phyloP scores from a whole-genome alignment of 2,113 vertebrate species.

The Tupaia chinensis region DNA sequence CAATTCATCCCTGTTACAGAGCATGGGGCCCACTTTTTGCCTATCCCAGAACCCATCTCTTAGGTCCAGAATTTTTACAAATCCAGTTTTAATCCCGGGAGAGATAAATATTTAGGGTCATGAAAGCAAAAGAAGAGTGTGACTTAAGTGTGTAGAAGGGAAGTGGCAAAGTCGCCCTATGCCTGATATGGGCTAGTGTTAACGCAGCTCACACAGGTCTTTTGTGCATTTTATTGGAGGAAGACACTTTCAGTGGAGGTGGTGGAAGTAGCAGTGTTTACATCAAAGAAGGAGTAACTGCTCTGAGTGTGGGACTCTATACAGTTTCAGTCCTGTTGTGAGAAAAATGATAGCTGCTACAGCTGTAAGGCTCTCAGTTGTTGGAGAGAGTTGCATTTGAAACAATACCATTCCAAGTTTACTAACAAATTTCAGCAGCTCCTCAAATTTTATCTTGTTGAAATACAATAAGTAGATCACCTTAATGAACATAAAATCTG shows the following conservation, averaged over 20 bases:
- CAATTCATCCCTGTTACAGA: background rate
- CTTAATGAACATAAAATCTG: background rate
- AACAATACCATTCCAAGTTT: background rate
- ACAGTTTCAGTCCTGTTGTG: background rate
- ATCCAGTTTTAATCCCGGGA: background rate
- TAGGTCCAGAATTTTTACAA: background rate
- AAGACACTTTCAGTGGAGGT: background rate
- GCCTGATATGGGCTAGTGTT: background rate
- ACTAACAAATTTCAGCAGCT: background rate
- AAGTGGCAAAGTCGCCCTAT: background rate
- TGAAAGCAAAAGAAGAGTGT: background rate
- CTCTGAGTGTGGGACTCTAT: background rate
- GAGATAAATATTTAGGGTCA: background rate
- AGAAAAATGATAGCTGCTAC: background rate
- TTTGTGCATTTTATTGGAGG: background rate
- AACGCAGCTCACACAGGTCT: background rate
- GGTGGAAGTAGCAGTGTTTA: background rate
- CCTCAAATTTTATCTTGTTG: background rate
- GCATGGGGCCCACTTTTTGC: background rate
- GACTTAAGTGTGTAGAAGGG: background rate
- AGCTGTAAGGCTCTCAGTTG: too few relatives aligned
- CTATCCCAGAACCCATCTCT: background rate
- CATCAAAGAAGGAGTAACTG: background rate
- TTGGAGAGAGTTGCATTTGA: background rate
- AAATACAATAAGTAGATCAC: background rate